Conservation (phyloP, 1,140 invertebrate genomes). For the Tetranychus urticae region DNA sequence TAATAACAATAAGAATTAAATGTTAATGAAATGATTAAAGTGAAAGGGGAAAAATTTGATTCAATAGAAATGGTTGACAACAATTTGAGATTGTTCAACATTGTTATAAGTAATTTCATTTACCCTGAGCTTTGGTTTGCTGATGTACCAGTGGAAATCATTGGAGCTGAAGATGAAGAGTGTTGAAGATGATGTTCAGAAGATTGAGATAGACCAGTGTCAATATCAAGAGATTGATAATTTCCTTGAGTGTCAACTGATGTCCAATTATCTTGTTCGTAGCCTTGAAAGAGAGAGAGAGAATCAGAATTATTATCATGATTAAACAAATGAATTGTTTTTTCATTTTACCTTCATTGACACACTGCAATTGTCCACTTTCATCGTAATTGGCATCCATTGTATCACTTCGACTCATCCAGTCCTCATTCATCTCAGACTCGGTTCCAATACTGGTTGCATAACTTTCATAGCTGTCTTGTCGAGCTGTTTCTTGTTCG, state of each 20-base stretch:
- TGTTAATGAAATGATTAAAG: too few species aligned
- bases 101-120: not conserved
- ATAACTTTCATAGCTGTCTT: constrained; percentile 12
- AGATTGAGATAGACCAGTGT: too few species aligned
- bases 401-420: not conserved
- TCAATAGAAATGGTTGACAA: too few species aligned
- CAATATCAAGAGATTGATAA: not conserved
- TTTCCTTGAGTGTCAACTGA: not conserved
- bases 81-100: too few species aligned
- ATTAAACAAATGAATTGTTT: too few species aligned
- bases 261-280: not conserved
- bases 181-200: too few species aligned
- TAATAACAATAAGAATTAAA: too few species aligned
- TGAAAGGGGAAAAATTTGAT: too few species aligned
- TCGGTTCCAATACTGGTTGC: constrained; percentile 1
- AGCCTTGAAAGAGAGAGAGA: not conserved
- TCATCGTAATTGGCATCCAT: not conserved
- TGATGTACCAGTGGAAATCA: not conserved
- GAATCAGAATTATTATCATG: too few species aligned
- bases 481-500: constrained; percentile 6
- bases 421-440: constrained; percentile 1
- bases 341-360: too few species aligned
- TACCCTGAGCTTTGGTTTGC: not conserved
- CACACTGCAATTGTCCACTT: too few species aligned
- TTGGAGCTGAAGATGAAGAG: too few species aligned